Percentiles rank a stretch among this genome's conserved stretches.
These are phyloP conservation scores for Tachuris rubrigastra DNA, from an alignment of 2,113 vertebrate genomes.

Conservation along the genomic window DNA sequence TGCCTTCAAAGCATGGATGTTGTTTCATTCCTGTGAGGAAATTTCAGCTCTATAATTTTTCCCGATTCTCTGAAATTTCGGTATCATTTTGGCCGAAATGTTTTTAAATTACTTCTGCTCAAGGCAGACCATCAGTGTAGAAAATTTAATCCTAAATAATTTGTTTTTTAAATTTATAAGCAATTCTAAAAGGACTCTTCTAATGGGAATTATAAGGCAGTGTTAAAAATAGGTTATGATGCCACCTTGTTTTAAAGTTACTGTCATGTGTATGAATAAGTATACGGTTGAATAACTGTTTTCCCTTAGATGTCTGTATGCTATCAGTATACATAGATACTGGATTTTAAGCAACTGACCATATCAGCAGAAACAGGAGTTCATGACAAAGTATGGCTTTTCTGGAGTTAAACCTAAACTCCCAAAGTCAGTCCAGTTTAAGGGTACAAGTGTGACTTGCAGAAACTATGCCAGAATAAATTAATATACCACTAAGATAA, in stretches of 20 bases:
- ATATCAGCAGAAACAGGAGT: neutral
- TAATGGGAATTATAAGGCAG: constrained; percentile 1
- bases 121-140: neutral
- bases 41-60: neutral
- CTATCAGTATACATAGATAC: neutral
- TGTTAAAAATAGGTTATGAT: constrained; percentile 36
- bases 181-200: neutral
- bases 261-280: neutral
- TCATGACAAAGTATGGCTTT: neutral
- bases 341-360: neutral
- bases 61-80: neutral
- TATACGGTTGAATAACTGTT: neutral
- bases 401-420: neutral
- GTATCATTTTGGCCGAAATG: neutral
- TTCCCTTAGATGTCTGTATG: neutral
- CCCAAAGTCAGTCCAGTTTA: neutral
- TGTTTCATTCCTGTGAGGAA: constrained; percentile 19
- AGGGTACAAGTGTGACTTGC: neutral
- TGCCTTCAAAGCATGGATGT: neutral
- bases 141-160: constrained; percentile 38
- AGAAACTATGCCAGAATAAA: neutral
- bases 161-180: constrained; percentile 1
- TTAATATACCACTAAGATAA: neutral
- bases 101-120: neutral
- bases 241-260: constrained; percentile 27